Evolutionary conservation across 2,113 vertebrate species (phyloP), one percentile per base, ranked within the genome.

Genomic region (Vulpes lagopus): DNA sequence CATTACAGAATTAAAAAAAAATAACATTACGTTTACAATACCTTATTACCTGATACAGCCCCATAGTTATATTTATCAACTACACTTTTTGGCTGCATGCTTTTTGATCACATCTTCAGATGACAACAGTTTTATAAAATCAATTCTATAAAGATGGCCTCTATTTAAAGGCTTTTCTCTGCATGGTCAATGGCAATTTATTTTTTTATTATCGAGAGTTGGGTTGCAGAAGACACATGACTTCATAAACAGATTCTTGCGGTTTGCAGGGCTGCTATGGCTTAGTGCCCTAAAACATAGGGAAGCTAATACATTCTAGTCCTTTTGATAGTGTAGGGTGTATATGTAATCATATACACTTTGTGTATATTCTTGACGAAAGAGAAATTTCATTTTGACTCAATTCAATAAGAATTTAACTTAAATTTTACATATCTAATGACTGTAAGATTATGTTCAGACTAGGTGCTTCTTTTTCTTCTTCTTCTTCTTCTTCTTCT

Each of bases 371-470:
- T 92, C 64, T 23, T 83, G 67, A 89, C 20, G 71, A 90, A 90
- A 88, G 27, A 80, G 22, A 80, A 93, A 95, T 85, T 96, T 69
- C 35, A 60, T 85, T 88, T 93, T 57, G 38, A 86, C 35, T 82
- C 17, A 38, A 78, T 78, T 89, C 20, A 25, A 15, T 81, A 3
- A 91, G 38, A 85, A 93, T 32, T 81, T 55, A 85, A 49, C 19
- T 93, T 71, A 78, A 3, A 25, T 94, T 92, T 91, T 88, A 64
- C 17, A 8, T 2, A 73, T n/a, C 17, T 80, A 32, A 82, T 73
- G 27, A 80, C 22, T 57, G 11, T 32, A 69, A 87, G 32, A 81
- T 92, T 86, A 87, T 83, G 83, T 92, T 93, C 43, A 88, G 14
- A 27, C 23, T 35, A 88, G 22, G 32, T 76, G 16, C 32, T 69